Evolutionary conservation across 2,888 invertebrate genomes (phyloP).

Genomic region (Diabrotica balteata): DNA sequence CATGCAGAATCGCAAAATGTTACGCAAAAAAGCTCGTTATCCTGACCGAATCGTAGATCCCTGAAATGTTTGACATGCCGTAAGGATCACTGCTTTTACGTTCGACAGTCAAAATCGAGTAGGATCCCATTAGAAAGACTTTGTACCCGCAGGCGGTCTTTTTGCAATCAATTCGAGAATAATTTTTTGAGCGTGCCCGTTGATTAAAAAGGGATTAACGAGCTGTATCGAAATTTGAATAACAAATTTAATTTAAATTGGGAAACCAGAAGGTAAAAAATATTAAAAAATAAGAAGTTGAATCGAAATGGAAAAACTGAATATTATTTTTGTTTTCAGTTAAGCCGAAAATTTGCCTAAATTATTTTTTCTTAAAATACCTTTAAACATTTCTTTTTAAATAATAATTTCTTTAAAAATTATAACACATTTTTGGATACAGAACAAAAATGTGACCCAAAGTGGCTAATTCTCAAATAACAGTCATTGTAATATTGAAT

Average conservation of each 20-base stretch:
- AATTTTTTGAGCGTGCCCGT: slow-evolving; percentile 14
- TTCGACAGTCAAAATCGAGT: slow-evolving; percentile 34
- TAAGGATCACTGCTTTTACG: slow-evolving; percentile 28
- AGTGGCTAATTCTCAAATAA: too few species aligned
- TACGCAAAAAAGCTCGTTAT: slow-evolving; percentile 42
- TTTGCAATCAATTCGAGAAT: slow-evolving; percentile 29
- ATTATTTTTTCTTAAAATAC: too few species aligned
- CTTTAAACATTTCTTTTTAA: too few species aligned
- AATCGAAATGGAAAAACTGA: not conserved
- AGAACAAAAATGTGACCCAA: too few species aligned
- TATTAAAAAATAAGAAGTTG: slow-evolving; percentile 2
- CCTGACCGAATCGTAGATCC: slow-evolving; percentile 32
- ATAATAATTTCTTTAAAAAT: too few species aligned
- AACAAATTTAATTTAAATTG: slow-evolving; percentile 12
- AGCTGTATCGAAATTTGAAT: slow-evolving; percentile 18
- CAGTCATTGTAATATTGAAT: too few species aligned
- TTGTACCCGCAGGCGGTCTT: slow-evolving; percentile 25
- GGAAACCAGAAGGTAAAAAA: slow-evolving; percentile 1
- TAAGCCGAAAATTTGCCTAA: too few species aligned
- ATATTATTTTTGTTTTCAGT: not conserved
- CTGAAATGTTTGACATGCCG: slow-evolving; percentile 34
- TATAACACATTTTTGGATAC: too few species aligned
- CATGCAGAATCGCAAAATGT: slow-evolving; percentile 35
- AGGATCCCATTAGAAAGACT: slow-evolving; percentile 25
- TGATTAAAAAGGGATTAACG: slow-evolving; percentile 20